Conservation (phyloP, 1,140 invertebrate species). For the Pseudomyrmex flavicornis region DNA sequence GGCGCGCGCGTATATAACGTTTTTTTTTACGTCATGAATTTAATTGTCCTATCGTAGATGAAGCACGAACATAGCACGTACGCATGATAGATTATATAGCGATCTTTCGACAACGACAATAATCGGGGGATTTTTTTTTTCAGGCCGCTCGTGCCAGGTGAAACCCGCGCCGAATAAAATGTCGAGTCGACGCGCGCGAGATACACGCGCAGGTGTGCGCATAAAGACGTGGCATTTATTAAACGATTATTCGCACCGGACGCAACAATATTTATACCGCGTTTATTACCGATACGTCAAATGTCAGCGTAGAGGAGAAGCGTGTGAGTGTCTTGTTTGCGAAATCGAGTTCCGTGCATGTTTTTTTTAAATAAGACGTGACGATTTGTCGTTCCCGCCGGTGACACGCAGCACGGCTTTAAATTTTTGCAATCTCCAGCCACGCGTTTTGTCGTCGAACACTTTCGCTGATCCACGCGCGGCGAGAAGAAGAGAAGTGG, state of each 20-base stretch:
- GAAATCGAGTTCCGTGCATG: too few species aligned
- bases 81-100: too few species aligned
- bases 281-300: constrained; percentile 57
- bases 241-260: constrained; percentile 66
- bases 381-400: not conserved
- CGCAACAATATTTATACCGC: constrained; percentile 63
- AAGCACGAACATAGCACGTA: not conserved
- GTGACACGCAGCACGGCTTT: too few species aligned
- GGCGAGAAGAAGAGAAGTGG: too few species aligned
- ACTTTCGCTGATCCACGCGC: not conserved
- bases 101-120: not conserved
- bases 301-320: constrained; percentile 53
- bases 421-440: too few species aligned
- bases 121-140: constrained; percentile 18
- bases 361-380: too few species aligned
- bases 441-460: not conserved
- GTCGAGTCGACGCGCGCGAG: constrained; percentile 30
- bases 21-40: constrained; percentile 41
- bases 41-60: not conserved
- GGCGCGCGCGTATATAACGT: constrained; percentile 22
- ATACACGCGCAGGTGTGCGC: constrained; percentile 44
- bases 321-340: constrained; percentile 13
- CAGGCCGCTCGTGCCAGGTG: constrained; percentile 3
- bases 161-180: constrained; percentile 55
- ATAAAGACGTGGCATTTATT: constrained; percentile 66